A percentile compares a stretch with the other conserved stretches of the same genome.
These are phyloP conservation scores for Campylomormyrus numenius DNA, from an alignment of 2,113 vertebrate genomes.

Conservation along the genomic window DNA sequence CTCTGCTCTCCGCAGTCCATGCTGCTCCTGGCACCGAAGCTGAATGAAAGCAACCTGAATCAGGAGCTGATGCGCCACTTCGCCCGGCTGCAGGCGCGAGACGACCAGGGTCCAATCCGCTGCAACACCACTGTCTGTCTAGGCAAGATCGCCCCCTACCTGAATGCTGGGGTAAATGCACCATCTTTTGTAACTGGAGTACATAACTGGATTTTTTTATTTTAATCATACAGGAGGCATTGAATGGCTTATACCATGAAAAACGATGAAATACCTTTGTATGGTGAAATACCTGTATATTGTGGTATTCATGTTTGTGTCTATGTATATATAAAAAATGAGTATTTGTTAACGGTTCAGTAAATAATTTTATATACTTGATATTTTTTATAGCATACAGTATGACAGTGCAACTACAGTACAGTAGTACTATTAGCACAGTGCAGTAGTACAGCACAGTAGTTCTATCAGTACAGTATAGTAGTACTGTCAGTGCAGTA, in stretches of 20 bases:
- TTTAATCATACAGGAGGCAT: not conserved
- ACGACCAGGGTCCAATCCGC: conserved; percentile 85
- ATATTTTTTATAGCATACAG: not conserved
- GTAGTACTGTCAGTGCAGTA: too few species aligned
- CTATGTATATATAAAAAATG: not conserved
- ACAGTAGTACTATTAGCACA: too few species aligned
- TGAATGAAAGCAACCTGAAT: conserved; percentile 79
- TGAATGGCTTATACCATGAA: not conserved
- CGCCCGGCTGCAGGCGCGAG: conserved; percentile 77
- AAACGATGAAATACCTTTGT: not conserved
- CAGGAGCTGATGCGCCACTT: conserved; percentile 88
- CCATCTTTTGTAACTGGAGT: not conserved
- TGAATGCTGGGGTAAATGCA: conserved; percentile 65
- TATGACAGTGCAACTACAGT: too few species aligned
- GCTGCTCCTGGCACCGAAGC: conserved; percentile 81
- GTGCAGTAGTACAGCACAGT: too few species aligned
- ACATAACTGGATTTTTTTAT: not conserved
- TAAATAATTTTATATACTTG: not conserved
- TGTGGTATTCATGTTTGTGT: not conserved
- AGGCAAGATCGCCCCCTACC: conserved; percentile 83
- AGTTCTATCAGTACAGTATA: too few species aligned
- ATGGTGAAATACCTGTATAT: not conserved
- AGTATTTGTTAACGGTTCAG: not conserved
- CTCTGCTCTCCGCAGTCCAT: conserved; percentile 63
- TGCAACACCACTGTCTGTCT: conserved; percentile 89